Evolutionary conservation across 2,113 vertebrate species (phyloP).

Genomic region (Mola mola): DNA sequence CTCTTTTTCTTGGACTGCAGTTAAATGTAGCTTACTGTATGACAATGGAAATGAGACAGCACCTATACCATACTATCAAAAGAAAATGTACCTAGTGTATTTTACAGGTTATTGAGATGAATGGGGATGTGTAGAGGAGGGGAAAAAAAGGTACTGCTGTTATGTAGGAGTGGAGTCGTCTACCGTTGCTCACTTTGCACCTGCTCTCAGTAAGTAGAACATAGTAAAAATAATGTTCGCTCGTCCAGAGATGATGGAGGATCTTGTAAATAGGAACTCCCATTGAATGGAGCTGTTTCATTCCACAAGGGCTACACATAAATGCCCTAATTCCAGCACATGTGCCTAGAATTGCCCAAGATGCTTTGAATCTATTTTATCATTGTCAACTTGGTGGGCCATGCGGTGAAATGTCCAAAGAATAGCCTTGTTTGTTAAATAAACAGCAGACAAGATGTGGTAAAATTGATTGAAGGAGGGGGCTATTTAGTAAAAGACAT

Average conservation of each 20-base stretch:
- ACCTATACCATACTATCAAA: not conserved
- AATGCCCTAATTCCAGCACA: not conserved
- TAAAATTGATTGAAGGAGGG: too few species aligned
- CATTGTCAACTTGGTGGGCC: too few species aligned
- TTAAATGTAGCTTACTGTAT: not conserved
- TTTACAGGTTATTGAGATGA: conserved; percentile 18
- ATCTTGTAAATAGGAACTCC: conserved; percentile 40
- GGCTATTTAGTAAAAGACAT: too few species aligned
- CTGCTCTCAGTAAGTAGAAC: conserved; percentile 66
- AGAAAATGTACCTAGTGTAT: too few species aligned
- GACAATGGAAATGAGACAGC: conserved; percentile 5
- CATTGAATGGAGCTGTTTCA: conserved; percentile 42
- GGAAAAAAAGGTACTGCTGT: not conserved
- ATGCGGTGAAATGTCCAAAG: too few species aligned
- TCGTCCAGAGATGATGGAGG: conserved; percentile 51
- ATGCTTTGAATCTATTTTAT: too few species aligned
- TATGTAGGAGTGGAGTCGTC: conserved; percentile 13
- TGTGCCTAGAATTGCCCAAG: too few species aligned
- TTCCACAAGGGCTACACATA: conserved; percentile 14
- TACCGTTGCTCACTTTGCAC: conserved; percentile 33
- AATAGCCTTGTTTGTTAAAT: too few species aligned
- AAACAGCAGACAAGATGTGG: too few species aligned
- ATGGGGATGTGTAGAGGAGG: conserved; percentile 12
- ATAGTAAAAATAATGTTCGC: conserved; percentile 50
- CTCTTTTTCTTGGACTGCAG: not conserved